A percentile compares a stretch with the other conserved stretches of the same genome.
Conservation (phyloP, 2,113 vertebrate genomes). For the Camelus bactrianus region DNA sequence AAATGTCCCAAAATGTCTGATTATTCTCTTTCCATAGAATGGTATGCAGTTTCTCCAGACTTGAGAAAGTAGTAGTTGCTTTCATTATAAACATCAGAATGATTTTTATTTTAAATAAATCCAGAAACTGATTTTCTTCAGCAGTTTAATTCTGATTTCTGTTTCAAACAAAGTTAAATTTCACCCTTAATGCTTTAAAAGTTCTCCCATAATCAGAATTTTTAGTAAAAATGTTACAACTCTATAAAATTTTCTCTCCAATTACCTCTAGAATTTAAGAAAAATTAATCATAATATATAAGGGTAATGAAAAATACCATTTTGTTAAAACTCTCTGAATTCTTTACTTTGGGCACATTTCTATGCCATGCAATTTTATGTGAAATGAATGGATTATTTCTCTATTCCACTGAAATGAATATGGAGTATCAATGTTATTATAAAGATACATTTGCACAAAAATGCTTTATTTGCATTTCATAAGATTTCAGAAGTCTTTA, state of each 20-base stretch:
- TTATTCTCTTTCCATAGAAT: background rate
- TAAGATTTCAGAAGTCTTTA: conserved; percentile 59
- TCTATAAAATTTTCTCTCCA: background rate
- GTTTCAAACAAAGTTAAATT: background rate
- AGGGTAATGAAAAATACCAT: conserved; percentile 64
- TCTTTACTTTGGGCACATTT: background rate
- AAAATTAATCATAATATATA: conserved; percentile 53
- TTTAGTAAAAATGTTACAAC: conserved; percentile 8
- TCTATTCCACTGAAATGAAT: conserved; percentile 61
- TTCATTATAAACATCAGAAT: background rate
- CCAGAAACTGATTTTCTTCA: conserved; percentile 19
- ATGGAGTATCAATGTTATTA: conserved; percentile 63
- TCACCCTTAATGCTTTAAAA: background rate
- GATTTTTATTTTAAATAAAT: conserved; percentile 36
- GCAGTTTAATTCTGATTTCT: background rate
- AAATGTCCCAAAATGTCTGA: background rate
- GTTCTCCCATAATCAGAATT: conserved; percentile 9
- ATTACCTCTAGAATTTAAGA: conserved; percentile 19
- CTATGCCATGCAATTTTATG: background rate
- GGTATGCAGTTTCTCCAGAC: background rate
- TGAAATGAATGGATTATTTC: conserved; percentile 70
- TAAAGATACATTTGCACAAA: background rate
- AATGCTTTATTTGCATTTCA: conserved; percentile 19
- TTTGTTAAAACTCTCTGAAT: conserved; percentile 8
- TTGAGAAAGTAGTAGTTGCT: background rate